Base-by-base conservation (phyloP, 2,797 vertebrate species). In the Rhinella marina region DNA sequence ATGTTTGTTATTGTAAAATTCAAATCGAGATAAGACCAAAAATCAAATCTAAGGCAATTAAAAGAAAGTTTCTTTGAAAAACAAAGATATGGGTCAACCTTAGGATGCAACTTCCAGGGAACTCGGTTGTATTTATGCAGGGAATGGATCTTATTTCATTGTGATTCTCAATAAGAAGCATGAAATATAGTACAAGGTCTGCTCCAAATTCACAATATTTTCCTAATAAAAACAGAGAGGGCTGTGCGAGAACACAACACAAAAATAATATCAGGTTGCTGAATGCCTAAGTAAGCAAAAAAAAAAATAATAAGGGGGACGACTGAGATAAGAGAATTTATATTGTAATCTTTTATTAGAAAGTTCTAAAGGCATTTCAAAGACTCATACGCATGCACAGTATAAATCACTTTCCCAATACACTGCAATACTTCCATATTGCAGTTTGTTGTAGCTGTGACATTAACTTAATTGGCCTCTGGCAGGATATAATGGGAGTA, bases 1-100 rank as follows among this genome's bases (percentile, higher is more conserved):
- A 16, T n/a, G 12, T 54, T 77, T 77, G 50, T 77, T 77, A 25
- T 77, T 77, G 48, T 77, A 54, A 54, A 52, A 77, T 77, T 77
- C 48, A 52, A 54, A 54, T 54, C 16, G 4, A 77, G 75, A 77
- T 77, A 77, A 77, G 48, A 54, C 16, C 13, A 54, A 54, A 54
- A 73, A 19, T n/a, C 23, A 2, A 77, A 77, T 77, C 4, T 4
- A 25, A 77, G 32, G 23, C 48, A 77, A 77, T 54, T 25, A 77
- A 25, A 52, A 6, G n/a, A 54, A 77, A 25, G 75, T 54, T 77
- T 77, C 23, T 52, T 77, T 25, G 75, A 50, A 25, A 77, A 77
- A 48, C 72, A 75, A n/a, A 50, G 72, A n/a, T 12, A 50, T 75
- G 41, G 72, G 21, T 77, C 75, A 77, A 25, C 2, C 50, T 52